These are phyloP conservation scores for Deilephila porcellus DNA, from an alignment of 2,888 invertebrate species.

Conservation along the genomic window DNA sequence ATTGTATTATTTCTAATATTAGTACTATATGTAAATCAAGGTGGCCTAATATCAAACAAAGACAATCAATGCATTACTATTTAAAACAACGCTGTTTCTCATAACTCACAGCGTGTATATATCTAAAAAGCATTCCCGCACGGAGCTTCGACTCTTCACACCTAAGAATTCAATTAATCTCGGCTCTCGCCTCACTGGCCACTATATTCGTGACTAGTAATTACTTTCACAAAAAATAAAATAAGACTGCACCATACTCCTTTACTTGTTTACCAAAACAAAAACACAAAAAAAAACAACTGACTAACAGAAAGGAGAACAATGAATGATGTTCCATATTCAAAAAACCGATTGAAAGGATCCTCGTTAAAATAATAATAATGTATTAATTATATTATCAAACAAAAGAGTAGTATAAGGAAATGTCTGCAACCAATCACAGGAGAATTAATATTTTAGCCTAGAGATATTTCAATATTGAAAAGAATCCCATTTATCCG, in stretches of 20 bases:
- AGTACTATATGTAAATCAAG: too few species aligned
- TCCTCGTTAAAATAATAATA: conserved; percentile 28
- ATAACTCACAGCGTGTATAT: conserved; percentile 39
- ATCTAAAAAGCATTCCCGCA: conserved; percentile 57
- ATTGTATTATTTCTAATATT: too few species aligned
- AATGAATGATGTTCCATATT: conserved; percentile 65
- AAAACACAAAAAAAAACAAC: conserved; percentile 55
- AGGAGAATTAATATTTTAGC: conserved; percentile 73
- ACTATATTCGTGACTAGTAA: conserved; percentile 77
- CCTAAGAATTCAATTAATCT: conserved; percentile 83
- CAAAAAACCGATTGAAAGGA: conserved; percentile 46
- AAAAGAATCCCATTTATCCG: conserved; percentile 78
- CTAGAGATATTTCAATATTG: conserved; percentile 76
- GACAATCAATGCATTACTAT: too few species aligned
- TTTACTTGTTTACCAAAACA: conserved; percentile 58
- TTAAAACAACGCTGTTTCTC: conserved; percentile 39
- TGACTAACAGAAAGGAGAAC: conserved; percentile 62
- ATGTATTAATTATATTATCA: conserved; percentile 20
- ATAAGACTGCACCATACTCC: conserved; percentile 53
- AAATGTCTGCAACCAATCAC: conserved; percentile 74
- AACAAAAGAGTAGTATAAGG: conserved; percentile 70
- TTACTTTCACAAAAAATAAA: conserved; percentile 71
- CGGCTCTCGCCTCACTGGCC: conserved; percentile 62
- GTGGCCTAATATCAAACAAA: too few species aligned
- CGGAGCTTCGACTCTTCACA: conserved; percentile 68